Base-by-base conservation (phyloP, 37 sponge, comb jelly and placozoan species). In the Axinella damicornis region DNA sequence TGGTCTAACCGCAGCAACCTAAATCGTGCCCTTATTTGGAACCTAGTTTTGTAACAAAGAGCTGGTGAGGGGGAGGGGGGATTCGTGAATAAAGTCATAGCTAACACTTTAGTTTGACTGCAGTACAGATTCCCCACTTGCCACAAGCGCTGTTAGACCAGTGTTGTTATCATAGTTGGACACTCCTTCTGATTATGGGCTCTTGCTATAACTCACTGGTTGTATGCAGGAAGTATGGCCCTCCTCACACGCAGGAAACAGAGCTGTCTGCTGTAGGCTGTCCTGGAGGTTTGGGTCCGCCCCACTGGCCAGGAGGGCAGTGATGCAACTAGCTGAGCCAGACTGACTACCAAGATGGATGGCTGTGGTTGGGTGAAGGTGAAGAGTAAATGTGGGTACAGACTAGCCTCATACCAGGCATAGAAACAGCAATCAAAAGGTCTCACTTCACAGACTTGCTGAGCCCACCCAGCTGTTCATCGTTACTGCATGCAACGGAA, bases 201-300 rank as follows among this genome's bases (percentile, higher is more conserved):
- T 17, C 18, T 2, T 14, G n/a, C 63, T 46, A n/a, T n/a, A 46
- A 55, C 87, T 91, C 54, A 92, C 92, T 33, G 81, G 37, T 34
- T 80, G 53, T 25, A 93, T 83, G 71, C 90, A 93, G 9, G 71
- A 39, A 17, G 62, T 27, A 57, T 89, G 80, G 0, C 94, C 90
- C n/a, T 36, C 65, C 57, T 81, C 67, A 63, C 56, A 27, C 19
- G 90, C 94, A n/a, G 53, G 37, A n/a, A 78, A 78, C 14, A 93
- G 71, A 1, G 90, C 79, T 57, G 83, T 83, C 40, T 76, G 81
- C 4, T 63, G 71, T 11, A 59, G 46, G 0, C 22, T 53, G 69
- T 89, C 90, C 9, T 16, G 62, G 14, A 78, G 65, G 74, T 89
- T 89, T 0, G 90, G 87, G 32, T 86, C 78, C 55, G 87, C 87